Base-by-base conservation (phyloP, 2,888 invertebrate species). In the Idaea aversata region DNA sequence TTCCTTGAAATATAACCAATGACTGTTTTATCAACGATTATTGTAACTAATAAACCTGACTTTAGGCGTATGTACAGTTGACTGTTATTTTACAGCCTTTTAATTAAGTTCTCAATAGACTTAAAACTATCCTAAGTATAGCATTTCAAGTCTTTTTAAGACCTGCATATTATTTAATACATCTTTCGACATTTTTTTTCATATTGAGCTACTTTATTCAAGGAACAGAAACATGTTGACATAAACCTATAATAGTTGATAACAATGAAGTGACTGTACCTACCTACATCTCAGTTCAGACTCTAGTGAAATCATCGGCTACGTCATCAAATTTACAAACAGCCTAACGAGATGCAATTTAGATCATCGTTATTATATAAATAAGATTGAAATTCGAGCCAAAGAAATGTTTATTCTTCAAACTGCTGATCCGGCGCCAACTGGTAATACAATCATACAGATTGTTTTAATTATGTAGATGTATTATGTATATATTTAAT, bases 231-330 rank as follows among this genome's bases (percentile, higher is more conserved):
- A 63, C 62, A 59, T 60, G 63, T 72, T 69, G 72, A 72, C 77
- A 79, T 77, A 78, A 75, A 65, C 66, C 72, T 67, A 72, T 47
- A 47, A 47, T 47, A 69, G 65, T 67, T 72, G 79, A 79, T 76
- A 80, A 80, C 72, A 74, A 68, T 72, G 71, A 76, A 69, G 72
- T 70, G 70, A 70, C 59, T 64, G 60, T 7, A 61, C 72, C 74
- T 75, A 75, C 47, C 5, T 47, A 47, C 47, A 47, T 47, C 47
- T 47, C 47, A 47, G 47, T 47, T 47, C 72, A 75, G 75, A 79
- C 77, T n/a, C n/a, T 80, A 77, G 76, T 82, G 81, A 81, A 84
- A 80, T 83, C 83, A 83, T 80, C 80, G 76, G 72, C 61, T 65
- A 68, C 59, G 16, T 59, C 16, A 59, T 59, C 15, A 59, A 25